Base-by-base conservation (phyloP, 2,113 vertebrate genomes). In the Anguilla japonica region DNA sequence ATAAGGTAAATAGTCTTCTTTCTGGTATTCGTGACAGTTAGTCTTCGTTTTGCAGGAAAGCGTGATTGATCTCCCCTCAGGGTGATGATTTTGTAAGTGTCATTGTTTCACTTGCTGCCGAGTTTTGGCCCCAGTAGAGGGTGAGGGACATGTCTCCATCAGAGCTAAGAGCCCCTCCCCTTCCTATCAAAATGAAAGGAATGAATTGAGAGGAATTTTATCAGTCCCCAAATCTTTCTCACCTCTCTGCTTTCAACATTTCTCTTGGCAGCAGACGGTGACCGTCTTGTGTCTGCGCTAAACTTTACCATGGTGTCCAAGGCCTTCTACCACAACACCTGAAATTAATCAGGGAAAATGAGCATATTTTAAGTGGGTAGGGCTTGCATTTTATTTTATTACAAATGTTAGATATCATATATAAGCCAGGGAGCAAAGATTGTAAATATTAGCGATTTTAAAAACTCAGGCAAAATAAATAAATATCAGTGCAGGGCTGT, bases 251-350 rank as follows among this genome's bases (percentile, higher is more conserved):
- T 41, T 50, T 78, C 87, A 82, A 79, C 71, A 78, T 50, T 79
- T 88, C 80, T 56, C 85, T 85, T 82, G 85, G 53, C 14, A 63
- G 78, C 83, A 53, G 83, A 46, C 41, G n/a, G 16, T 85, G 83
- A 46, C 41, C 26, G 16, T 85, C 50, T 85, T 15, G 46, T 16
- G 67, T 22, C 43, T 8, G 67, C 80, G 41, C 41, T 57, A 81
- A 57, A 26, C 50, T 83, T 88, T 75, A 88, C 53, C 79, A 82
- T 82, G 43, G 60, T 60, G 83, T 84, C 79, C 86, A 82, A 82
- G 57, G 83, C 83, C 22, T 88, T 85, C 83, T 79, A 85, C 71
- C 84, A 57, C 53, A 56, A 15, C 71, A 41, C 57, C 29, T 75
- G 41, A 39, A 84, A 40, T 22, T 40, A 43, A 88, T 82, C 56